Evolutionary conservation across 1,140 invertebrate species (phyloP), one percentile per base, ranked within the genome.

Genomic region (Elymnias hypermnestra): DNA sequence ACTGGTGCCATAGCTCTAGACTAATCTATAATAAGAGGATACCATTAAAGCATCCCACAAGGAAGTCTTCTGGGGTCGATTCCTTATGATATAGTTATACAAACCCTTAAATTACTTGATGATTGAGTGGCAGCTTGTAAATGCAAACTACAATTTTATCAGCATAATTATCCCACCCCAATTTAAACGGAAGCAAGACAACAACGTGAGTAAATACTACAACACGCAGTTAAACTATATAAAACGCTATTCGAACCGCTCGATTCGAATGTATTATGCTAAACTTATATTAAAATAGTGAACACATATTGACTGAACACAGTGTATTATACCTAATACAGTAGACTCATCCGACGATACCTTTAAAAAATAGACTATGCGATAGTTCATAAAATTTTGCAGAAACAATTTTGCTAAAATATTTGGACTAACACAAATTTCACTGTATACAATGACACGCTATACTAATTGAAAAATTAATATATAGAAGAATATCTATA

Each of bases 221-320:
- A 39, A 40, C 48, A 51, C 53, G 48, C 35, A 44, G 31, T 49
- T 37, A 26, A 43, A 51, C 48, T 57, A 57, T 33, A 47, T 26
- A 46, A 51, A 18, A 47, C 48, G 48, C 41, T 37, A 52, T 21
- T 10, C 26, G 53, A 44, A 57, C 39, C 53, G 56, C 52, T 26
- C 28, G 52, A 22, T 29, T 19, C 50, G 49, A 53, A 51, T 43
- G 51, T 55, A 28, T 46, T 39, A 53, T 26, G 26, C 44, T 54
- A 54, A 61, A 58, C 62, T 51, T 64, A 63, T 49, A 55, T 48
- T 62, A 54, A 63, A 53, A 59, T 64, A 75, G 55, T 82, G 77
- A 83, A 83, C 78, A 83, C 75, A 83, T 75, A 77, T 46, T 57
- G 63, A 74, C 51, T 83, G 78, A 83, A 83, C 78, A 83, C 78